Conservation (phyloP, 92 coral and sea anemone species). For the Epizoanthus rinbou region DNA sequence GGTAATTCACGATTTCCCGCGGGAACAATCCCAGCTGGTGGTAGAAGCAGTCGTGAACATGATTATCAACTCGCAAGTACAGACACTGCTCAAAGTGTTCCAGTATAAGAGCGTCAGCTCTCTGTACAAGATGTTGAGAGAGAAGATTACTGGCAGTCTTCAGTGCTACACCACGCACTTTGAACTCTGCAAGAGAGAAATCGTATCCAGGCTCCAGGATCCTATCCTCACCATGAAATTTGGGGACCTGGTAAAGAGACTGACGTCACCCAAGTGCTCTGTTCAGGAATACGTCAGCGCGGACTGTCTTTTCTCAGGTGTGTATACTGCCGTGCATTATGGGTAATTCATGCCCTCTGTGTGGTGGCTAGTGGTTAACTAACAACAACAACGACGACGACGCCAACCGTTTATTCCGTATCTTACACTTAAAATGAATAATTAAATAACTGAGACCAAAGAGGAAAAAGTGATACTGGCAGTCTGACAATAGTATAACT, state of each 20-base stretch:
- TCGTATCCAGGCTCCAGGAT: slow-evolving; percentile 87
- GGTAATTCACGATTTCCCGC: slow-evolving; percentile 93
- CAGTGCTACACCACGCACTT: slow-evolving; percentile 87
- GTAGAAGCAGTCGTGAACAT: slow-evolving; percentile 95
- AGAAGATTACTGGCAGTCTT: slow-evolving; percentile 86
- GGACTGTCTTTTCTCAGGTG: slow-evolving; percentile 89
- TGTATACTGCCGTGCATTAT: not conserved
- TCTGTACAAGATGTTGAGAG: slow-evolving; percentile 95
- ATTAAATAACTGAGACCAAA: no score
- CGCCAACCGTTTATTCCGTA: no score
- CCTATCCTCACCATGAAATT: slow-evolving; percentile 80
- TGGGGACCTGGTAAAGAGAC: slow-evolving; percentile 80
- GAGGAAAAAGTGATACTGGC: no score
- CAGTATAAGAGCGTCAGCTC: slow-evolving; percentile 99
- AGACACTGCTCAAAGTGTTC: slow-evolving; percentile 86
- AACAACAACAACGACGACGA: no score
- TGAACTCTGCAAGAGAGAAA: slow-evolving; percentile 89
- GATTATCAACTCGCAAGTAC: slow-evolving; percentile 95
- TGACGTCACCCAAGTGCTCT: slow-evolving; percentile 73
- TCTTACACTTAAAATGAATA: no score
- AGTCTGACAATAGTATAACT: no score
- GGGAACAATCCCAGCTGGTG: slow-evolving; percentile 80
- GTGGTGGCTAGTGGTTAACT: not conserved
- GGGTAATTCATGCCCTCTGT: not conserved
- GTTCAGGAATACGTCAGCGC: slow-evolving; percentile 90